Base-by-base conservation (phyloP, 2,888 invertebrate genomes). In the Meghimatium bilineatum region DNA sequence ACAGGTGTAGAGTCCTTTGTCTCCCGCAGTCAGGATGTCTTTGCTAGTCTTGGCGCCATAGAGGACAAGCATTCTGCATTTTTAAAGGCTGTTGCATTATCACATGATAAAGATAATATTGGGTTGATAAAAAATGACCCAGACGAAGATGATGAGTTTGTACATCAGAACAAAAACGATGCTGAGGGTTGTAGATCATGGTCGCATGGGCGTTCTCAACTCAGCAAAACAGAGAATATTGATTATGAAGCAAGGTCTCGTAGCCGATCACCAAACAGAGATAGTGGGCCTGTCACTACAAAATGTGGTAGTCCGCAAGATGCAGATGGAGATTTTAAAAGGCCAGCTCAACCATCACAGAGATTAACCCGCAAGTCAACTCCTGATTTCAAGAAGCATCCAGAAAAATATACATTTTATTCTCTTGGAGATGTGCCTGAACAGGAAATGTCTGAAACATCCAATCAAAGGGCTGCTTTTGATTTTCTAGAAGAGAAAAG, bases 391-490 rank as follows among this genome's bases (percentile, higher is more conserved):
- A 95, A 96, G 90, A 95, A 95, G 87, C 96, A 97, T 94, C 97
- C 97, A 26, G 95, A 96, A 86, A 97, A 96, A 91, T 97, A 97
- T 96, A 96, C 95, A 23, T 96, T 96, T 91, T 97, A 97, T 90
- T 95, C 96, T 29, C 93, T 97, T 32, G 96, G 95, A 44, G 96
- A 97, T 95, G 97, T 97, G 5, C 95, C 95, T 14, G 95, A 95
- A 84, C 95, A 95, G 29, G 96, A 97, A 90, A 96, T 97, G 94
- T 96, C 97, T 0, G 97, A 97, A 83, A 95, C 95, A 80, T 96
- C 96, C 69, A 97, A 97, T 90, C 95, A 96, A 26, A 95, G 95
- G 74, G 96, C 97, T 66, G 97, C 97, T 0, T 94, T 97, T 88
- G 95, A 96, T n/a, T 96, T 97, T 92, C 94, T 97, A 56, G 96